These are phyloP conservation scores for Notolepis coatsorum DNA, from an alignment of 2,797 vertebrate species.

Conservation along the genomic window DNA sequence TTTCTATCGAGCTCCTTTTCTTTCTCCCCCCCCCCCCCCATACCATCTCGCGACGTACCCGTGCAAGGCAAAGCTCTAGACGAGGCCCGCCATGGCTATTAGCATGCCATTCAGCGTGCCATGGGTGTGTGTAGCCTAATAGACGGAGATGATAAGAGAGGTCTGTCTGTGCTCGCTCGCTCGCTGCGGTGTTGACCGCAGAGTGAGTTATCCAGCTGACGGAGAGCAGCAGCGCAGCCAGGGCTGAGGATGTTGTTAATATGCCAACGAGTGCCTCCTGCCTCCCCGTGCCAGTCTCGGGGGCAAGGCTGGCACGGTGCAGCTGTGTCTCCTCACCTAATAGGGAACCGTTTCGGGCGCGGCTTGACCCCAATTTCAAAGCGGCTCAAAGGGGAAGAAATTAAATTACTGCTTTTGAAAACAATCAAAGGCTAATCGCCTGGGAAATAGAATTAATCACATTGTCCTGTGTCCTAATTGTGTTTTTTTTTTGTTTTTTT, in stretches of 20 bases:
- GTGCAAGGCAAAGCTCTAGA: constrained; percentile 36
- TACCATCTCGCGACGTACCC: constrained; percentile 47
- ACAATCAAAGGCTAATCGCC: constrained; percentile 83
- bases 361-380: constrained; percentile 83
- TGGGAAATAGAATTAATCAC: constrained; percentile 87
- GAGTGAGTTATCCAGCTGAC: constrained; percentile 79
- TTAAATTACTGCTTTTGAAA: constrained; percentile 84
- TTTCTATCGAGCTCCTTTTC: constrained; percentile 29
- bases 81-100: constrained; percentile 45
- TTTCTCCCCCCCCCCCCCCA: constrained; percentile 21
- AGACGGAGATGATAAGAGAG: constrained; percentile 73
- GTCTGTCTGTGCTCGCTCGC: constrained; percentile 68
- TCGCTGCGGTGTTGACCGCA: constrained; percentile 57
- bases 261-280: constrained; percentile 70
- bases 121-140: constrained; percentile 57
- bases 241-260: constrained; percentile 73
- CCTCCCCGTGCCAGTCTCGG: constrained; percentile 55
- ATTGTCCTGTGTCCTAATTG: constrained; percentile 63
- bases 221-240: constrained; percentile 69
- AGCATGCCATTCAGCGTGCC: constrained; percentile 61
- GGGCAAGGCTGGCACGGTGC: constrained; percentile 59
- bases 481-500: no score
- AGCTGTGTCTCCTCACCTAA: constrained; percentile 70
- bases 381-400: constrained; percentile 80
- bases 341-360: constrained; percentile 66